These are phyloP conservation scores for Drosophila villosipedis DNA, from an alignment of 2,888 invertebrate genomes.

Conservation along the genomic window DNA sequence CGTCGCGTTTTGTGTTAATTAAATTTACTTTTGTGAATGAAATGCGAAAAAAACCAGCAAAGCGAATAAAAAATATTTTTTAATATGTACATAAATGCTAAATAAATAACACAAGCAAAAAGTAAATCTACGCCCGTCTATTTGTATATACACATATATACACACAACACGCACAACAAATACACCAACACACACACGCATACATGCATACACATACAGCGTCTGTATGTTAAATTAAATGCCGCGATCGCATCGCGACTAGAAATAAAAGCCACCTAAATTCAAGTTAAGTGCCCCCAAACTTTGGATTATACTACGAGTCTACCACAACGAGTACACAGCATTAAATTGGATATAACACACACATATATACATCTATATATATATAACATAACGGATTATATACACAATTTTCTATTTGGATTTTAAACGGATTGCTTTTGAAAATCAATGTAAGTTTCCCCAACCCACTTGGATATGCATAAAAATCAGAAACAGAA, in stretches of 20 bases:
- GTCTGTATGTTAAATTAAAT: slow-evolving; percentile 23
- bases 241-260: slow-evolving; percentile 66
- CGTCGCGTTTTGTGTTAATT: slow-evolving; percentile 77
- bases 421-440: slow-evolving; percentile 81
- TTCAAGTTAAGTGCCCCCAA: slow-evolving; percentile 29
- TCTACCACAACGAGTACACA: slow-evolving; percentile 16
- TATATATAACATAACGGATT: slow-evolving; percentile 9
- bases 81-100: slow-evolving; percentile 78
- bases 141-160: slow-evolving; percentile 43
- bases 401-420: slow-evolving; percentile 23
- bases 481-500: not conserved
- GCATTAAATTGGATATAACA: slow-evolving; percentile 50
- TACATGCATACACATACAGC: not conserved
- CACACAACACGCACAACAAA: slow-evolving; percentile 16
- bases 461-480: not conserved
- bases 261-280: slow-evolving; percentile 38
- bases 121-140: slow-evolving; percentile 52
- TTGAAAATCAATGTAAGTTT: slow-evolving; percentile 84
- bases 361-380: not conserved
- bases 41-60: slow-evolving; percentile 80
- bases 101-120: slow-evolving; percentile 63
- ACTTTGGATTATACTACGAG: slow-evolving; percentile 62
- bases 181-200: slow-evolving; percentile 18
- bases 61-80: slow-evolving; percentile 78
- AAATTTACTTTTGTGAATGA: slow-evolving; percentile 82